Conservation (phyloP, 2,888 invertebrate genomes). For the Drosophila picticornis region DNA sequence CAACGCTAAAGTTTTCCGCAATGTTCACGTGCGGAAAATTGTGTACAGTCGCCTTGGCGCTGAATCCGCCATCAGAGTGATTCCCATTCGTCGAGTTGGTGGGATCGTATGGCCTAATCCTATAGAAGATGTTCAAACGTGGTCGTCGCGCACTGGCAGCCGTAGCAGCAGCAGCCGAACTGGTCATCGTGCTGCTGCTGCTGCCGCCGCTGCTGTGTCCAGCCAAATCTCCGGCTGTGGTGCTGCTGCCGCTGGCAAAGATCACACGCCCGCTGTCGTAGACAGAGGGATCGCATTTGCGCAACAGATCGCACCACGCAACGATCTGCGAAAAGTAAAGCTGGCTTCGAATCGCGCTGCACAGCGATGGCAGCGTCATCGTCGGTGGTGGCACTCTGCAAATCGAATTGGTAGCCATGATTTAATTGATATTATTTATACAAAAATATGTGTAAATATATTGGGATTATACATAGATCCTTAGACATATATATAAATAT, state of each 20-base stretch:
- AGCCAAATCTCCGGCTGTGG: slow-evolving; percentile 77
- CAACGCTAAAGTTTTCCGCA: slow-evolving; percentile 83
- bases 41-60: slow-evolving; percentile 84
- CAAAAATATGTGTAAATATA: background rate
- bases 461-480: background rate
- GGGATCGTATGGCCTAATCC: slow-evolving; percentile 83
- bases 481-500: no score
- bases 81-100: slow-evolving; percentile 78
- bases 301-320: slow-evolving; percentile 90
- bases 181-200: slow-evolving; percentile 32
- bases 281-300: slow-evolving; percentile 84
- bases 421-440: background rate
- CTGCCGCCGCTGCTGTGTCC: slow-evolving; percentile 31
- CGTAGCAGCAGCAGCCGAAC: slow-evolving; percentile 1
- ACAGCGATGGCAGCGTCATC: slow-evolving; percentile 89
- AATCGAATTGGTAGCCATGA: background rate
- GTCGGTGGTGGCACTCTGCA: slow-evolving; percentile 88
- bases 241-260: slow-evolving; percentile 58
- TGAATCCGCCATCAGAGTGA: slow-evolving; percentile 78
- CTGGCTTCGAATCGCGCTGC: slow-evolving; percentile 97
- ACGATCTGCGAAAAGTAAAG: slow-evolving; percentile 98
- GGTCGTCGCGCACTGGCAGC: slow-evolving; percentile 64
- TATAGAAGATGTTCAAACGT: slow-evolving; percentile 85
- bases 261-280: slow-evolving; percentile 85
- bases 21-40: slow-evolving; percentile 85